A percentile compares a stretch with the other conserved stretches of the same genome.
These are phyloP conservation scores for Heliconius ethilla DNA, from an alignment of 2,888 invertebrate species.

Conservation along the genomic window DNA sequence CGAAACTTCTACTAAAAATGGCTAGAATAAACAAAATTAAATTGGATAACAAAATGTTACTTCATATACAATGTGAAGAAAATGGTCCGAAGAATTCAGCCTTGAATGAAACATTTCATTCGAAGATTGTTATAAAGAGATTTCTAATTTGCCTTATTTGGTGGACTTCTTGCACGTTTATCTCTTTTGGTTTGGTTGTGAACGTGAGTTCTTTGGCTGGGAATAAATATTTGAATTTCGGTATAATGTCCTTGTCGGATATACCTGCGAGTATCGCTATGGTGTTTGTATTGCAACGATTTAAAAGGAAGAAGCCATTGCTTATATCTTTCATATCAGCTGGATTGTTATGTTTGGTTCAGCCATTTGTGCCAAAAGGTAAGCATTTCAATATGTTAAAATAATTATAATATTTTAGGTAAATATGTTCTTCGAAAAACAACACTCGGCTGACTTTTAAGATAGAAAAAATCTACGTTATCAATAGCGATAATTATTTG, in stretches of 20 bases:
- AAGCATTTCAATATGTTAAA: constrained; percentile 41
- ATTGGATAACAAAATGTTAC: constrained; percentile 54
- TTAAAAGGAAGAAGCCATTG: constrained; percentile 78
- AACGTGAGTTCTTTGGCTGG: constrained; percentile 87
- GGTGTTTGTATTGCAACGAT: constrained; percentile 74
- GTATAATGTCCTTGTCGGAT: constrained; percentile 80
- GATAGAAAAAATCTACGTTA: neutral
- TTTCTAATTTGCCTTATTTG: constrained; percentile 58
- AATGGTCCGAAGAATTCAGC: constrained; percentile 45
- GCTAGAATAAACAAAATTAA: constrained; percentile 68
- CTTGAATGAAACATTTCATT: constrained; percentile 53
- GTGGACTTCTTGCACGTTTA: constrained; percentile 64
- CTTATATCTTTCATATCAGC: constrained; percentile 75
- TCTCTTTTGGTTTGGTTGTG: constrained; percentile 84
- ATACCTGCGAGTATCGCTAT: constrained; percentile 81
- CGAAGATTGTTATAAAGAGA: constrained; percentile 54
- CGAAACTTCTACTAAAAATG: constrained; percentile 80
- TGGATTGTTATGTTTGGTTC: constrained; percentile 77
- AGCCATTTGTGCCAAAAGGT: constrained; percentile 79
- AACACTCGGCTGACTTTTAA: neutral
- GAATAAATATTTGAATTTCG: constrained; percentile 88
- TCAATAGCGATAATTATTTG: neutral
- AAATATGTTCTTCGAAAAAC: too few species aligned
- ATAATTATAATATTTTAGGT: too few species aligned
- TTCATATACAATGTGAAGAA: constrained; percentile 53